Percentiles rank a stretch among this genome's conserved stretches.
Evolutionary conservation across 2,113 vertebrate species (phyloP).

Genomic region (Mirza zaza): DNA sequence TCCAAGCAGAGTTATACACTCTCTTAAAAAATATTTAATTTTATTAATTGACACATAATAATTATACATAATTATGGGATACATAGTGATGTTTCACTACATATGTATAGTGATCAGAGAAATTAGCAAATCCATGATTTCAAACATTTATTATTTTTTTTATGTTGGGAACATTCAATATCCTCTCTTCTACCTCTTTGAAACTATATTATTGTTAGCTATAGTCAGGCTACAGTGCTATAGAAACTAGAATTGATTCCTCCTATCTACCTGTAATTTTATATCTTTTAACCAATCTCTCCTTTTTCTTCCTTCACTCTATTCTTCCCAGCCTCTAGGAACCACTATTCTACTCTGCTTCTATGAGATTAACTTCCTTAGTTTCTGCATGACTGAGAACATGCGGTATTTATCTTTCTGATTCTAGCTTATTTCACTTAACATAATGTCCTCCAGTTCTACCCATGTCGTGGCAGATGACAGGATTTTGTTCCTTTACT

Average conservation of each 20-base stretch:
- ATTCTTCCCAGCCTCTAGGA: background rate
- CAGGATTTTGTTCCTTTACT: background rate
- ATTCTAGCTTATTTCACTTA: background rate
- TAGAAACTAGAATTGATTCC: background rate
- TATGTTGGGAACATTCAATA: background rate
- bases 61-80: background rate
- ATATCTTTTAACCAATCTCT: background rate
- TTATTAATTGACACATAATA: background rate
- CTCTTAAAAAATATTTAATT: background rate
- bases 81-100: background rate
- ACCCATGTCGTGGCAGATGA: background rate
- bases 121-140: background rate
- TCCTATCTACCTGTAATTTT: background rate
- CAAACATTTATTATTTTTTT: background rate
- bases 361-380: background rate
- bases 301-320: background rate
- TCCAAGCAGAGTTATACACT: background rate
- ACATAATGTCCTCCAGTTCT: background rate
- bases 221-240: background rate
- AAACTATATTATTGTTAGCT: background rate
- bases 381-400: background rate
- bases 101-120: background rate
- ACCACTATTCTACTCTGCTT: background rate
- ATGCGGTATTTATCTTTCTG: background rate
- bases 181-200: background rate